A percentile compares a stretch with the other conserved stretches of the same genome.
Conservation (phyloP, 2,888 invertebrate genomes). For the Junonia oenone region DNA sequence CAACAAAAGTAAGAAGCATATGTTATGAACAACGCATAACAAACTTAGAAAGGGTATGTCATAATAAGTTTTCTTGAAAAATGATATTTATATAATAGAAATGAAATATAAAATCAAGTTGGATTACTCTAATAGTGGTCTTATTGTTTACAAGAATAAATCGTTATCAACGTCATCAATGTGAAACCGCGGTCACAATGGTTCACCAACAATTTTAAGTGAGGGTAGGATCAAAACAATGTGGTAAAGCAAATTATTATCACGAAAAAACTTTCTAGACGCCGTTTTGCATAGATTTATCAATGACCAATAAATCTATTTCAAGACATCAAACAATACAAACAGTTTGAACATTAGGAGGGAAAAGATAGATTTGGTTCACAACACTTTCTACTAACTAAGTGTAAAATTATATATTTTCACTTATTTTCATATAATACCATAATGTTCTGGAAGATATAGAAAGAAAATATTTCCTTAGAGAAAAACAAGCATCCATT, state of each 20-base stretch:
- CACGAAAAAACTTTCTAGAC: background rate
- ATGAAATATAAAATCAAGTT: constrained; percentile 8
- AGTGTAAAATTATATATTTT: background rate
- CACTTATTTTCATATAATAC: background rate
- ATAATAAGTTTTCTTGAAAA: background rate
- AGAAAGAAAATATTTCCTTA: constrained; percentile 23
- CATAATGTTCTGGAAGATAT: background rate
- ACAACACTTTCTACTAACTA: background rate
- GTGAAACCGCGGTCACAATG: constrained; percentile 54
- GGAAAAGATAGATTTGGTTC: constrained; percentile 9
- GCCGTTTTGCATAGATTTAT: constrained; percentile 7
- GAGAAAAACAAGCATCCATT: constrained; percentile 53
- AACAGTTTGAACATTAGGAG: constrained; percentile 10
- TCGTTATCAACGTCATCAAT: constrained; percentile 70
- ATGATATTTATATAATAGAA: background rate
- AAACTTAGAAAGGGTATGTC: background rate
- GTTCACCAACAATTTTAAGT: constrained; percentile 37
- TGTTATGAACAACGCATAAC: background rate
- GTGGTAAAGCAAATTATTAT: constrained; percentile 30
- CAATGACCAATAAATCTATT: constrained; percentile 5
- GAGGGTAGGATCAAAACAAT: constrained; percentile 62
- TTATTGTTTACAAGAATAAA: constrained; percentile 40
- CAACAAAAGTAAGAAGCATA: background rate
- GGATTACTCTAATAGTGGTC: constrained; percentile 6
- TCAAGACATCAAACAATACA: constrained; percentile 13